A percentile compares a stretch with the other conserved stretches of the same genome.
These are phyloP conservation scores for Nezara viridula DNA, from an alignment of 2,888 invertebrate genomes.

Conservation along the genomic window DNA sequence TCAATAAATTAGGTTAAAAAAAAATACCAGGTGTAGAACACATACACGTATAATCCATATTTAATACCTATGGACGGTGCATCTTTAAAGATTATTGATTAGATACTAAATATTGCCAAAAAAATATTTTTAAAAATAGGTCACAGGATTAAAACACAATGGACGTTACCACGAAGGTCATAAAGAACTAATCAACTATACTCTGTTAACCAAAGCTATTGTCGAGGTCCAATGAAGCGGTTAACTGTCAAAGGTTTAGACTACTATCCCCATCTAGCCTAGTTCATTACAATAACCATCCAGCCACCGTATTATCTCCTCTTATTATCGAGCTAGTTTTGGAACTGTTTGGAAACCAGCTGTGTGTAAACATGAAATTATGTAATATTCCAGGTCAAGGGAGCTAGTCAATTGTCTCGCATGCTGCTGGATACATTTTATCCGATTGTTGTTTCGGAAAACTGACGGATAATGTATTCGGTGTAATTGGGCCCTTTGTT, in stretches of 20 bases:
- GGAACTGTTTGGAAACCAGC: conserved; percentile 40
- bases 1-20: no score
- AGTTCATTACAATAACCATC: conserved; percentile 10
- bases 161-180: not conserved
- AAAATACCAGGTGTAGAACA: no score
- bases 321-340: not conserved
- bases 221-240: not conserved
- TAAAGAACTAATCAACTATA: not conserved
- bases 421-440: not conserved
- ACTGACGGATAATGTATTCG: not conserved
- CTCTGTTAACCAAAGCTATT: not conserved
- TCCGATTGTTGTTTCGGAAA: not conserved
- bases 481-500: not conserved
- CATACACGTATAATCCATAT: no score
- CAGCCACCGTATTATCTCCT: not conserved
- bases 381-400: not conserved
- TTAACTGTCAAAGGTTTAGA: not conserved
- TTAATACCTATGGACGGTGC: no score
- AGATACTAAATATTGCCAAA: no score
- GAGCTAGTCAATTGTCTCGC: conserved; percentile 23
- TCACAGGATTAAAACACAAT: not conserved
- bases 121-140: not conserved
- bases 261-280: not conserved
- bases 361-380: conserved; percentile 16
- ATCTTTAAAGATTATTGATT: no score